Evolutionary conservation across 1,140 invertebrate species (phyloP), one percentile per base, ranked within the genome.

Genomic region (Temnothorax longispinosus): DNA sequence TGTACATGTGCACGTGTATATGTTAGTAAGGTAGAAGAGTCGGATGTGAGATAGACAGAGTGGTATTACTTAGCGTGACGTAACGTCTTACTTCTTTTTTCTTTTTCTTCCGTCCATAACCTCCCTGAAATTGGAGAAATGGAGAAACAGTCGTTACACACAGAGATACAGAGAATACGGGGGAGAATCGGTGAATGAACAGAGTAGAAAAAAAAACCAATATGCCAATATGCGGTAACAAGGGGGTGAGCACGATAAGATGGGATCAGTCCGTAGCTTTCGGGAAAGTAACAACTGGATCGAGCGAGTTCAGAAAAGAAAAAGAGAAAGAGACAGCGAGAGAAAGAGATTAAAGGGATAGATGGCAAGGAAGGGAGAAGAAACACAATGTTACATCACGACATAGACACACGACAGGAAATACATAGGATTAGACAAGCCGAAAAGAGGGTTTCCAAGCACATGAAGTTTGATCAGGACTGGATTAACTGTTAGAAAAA

Each of bases 71-170:
- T 95, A 94, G 93, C 94, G 94, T 95, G 94, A 94, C 94, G 92
- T 93, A 95, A 95, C 93, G 95, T 97, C 98, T 98, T 98, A 98
- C 98, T 98, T 98, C 98, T 98, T 98, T 98, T 98, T 98, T 98
- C 97, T 98, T 98, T 98, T 98, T 98, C 97, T 98, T 98, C 97
- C 97, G 97, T 97, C 97, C 97, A 97, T 97, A 97, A 97, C 97
- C 97, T 96, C 96, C 97, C 97, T 97, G 97, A 95, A 97, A 97
- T 97, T 96, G 96, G 92, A 96, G 94, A 95, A 95, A 95, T 94
- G 95, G 92, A 96, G 93, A 96, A 95, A 93, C 95, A 95, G 93
- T 94, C 91, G 94, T 95, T 95, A 95, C 94, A 96, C 94, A 96
- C 92, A 95, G 92, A 95, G 91, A 95, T 90, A 95, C 90, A 95